Evolutionary conservation across 2,797 vertebrate genomes (phyloP).

Genomic region (Morelia viridis): DNA sequence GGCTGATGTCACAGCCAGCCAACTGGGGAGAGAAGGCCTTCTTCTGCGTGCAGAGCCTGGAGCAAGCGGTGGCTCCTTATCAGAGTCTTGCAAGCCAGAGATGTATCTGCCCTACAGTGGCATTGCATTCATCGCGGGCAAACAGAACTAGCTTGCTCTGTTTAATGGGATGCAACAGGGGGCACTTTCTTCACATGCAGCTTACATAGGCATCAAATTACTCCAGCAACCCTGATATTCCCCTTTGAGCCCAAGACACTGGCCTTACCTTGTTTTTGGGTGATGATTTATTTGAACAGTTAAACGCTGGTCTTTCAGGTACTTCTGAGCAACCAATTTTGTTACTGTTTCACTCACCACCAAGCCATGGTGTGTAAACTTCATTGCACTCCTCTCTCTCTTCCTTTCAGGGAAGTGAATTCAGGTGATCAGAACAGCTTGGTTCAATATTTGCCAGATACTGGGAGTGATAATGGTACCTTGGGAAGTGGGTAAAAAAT

Average conservation of each 20-base stretch:
- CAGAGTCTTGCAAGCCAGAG: not conserved
- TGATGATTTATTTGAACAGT: not conserved
- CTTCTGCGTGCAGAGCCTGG: not conserved
- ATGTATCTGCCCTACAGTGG: not conserved
- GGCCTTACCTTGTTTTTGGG: not conserved
- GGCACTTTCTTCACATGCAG: not conserved
- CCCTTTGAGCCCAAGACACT: not conserved
- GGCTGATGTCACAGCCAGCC: conserved; percentile 25
- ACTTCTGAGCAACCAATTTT: not conserved
- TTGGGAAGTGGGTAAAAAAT: not conserved
- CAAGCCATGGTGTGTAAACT: not conserved
- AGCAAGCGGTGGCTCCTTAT: not conserved
- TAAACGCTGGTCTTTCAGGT: not conserved
- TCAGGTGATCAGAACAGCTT: not conserved
- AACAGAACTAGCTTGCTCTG: not conserved
- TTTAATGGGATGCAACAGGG: not conserved
- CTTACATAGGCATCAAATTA: not conserved
- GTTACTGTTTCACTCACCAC: not conserved
- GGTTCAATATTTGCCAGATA: not conserved
- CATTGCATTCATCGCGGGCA: not conserved
- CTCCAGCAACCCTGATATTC: not conserved
- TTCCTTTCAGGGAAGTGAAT: not conserved
- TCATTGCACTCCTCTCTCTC: not conserved
- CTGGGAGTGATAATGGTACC: not conserved
- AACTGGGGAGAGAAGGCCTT: not conserved